phyloP scores from a whole-genome alignment of 1,140 invertebrate species.

The Lasioglossum baleicum region DNA sequence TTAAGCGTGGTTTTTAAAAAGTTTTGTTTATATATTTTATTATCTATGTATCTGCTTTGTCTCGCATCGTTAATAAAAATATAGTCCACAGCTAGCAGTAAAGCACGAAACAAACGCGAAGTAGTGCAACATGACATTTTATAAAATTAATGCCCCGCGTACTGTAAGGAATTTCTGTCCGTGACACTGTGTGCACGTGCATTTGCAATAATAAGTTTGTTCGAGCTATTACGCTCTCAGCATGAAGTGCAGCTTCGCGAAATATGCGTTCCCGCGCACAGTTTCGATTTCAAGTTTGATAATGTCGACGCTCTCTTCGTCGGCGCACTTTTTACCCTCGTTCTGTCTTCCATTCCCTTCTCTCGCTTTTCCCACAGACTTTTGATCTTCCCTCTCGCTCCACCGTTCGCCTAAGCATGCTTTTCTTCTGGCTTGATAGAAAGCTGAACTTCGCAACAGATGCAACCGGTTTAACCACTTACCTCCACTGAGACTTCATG shows the following conservation, averaged over 20 bases:
- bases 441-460: conserved; percentile 28
- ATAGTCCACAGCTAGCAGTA: too few species aligned
- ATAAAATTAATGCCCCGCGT: too few species aligned
- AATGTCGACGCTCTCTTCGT: conserved; percentile 37
- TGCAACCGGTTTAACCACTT: conserved; percentile 26
- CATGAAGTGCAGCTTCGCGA: conserved; percentile 61
- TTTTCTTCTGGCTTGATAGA: not conserved
- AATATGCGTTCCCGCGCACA: conserved; percentile 33
- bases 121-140: too few species aligned
- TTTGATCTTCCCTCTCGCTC: not conserved
- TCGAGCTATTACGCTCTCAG: conserved; percentile 69
- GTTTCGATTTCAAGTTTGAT: conserved; percentile 68
- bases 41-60: too few species aligned
- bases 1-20: too few species aligned
- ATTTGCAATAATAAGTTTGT: conserved; percentile 48
- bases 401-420: not conserved
- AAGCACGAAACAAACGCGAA: too few species aligned
- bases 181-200: not conserved
- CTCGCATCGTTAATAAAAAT: too few species aligned
- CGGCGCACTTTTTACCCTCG: conserved; percentile 25
- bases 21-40: too few species aligned
- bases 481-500: conserved; percentile 9
- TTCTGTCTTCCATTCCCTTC: not conserved
- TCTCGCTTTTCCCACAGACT: not conserved
- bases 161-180: too few species aligned